These are phyloP conservation scores for Brotogeris chrysoptera DNA, from an alignment of 2,797 vertebrate species.

Conservation along the genomic window DNA sequence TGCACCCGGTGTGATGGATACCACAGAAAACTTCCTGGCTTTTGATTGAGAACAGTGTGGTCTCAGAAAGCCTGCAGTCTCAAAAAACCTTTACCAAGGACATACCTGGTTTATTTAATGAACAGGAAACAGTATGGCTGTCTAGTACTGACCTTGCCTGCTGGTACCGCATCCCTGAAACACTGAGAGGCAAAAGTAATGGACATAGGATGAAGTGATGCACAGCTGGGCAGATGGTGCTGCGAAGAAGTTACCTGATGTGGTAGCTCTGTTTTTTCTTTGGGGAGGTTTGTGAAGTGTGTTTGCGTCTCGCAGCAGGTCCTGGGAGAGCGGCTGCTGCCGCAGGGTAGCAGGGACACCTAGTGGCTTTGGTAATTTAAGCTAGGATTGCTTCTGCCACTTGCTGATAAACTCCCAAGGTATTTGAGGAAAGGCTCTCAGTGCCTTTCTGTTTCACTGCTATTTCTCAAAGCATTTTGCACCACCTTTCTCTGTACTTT, in stretches of 20 bases:
- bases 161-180: background rate
- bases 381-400: background rate
- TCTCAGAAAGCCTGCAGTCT: background rate
- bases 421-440: background rate
- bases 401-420: background rate
- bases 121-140: background rate
- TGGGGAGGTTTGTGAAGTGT: background rate
- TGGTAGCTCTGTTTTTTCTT: background rate
- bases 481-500: background rate
- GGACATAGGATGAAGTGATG: background rate
- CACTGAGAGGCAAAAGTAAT: background rate
- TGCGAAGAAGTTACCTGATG: background rate
- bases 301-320: background rate
- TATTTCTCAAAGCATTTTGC: background rate
- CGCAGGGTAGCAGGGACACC: constrained; percentile 20
- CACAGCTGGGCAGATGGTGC: background rate
- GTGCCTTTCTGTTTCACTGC: background rate
- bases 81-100: background rate
- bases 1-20: accelerated
- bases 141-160: background rate
- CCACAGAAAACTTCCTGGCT: background rate
- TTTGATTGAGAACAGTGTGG: background rate
- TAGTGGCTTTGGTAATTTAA: background rate
- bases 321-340: accelerated
- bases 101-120: background rate